phyloP scores from a whole-genome alignment of 2,113 vertebrate genomes.

The Corythornis cristatus region DNA sequence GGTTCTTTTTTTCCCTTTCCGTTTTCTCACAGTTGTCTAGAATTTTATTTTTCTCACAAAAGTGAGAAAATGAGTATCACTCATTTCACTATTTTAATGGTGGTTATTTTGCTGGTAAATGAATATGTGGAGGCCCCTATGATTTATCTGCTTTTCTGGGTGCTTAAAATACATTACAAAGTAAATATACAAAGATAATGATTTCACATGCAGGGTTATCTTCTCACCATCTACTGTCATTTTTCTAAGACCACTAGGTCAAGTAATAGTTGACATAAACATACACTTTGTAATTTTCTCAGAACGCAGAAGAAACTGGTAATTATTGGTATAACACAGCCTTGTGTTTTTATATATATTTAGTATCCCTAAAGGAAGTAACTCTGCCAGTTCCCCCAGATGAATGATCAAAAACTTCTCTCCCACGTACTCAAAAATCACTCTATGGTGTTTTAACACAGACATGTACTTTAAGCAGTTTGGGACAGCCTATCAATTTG shows the following conservation, averaged over 20 bases:
- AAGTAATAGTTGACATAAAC: not conserved
- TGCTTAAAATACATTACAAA: not conserved
- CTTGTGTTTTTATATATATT: not conserved
- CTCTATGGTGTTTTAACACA: fast-evolving
- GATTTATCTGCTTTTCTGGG: not conserved
- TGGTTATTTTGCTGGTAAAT: not conserved
- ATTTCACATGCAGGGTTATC: not conserved
- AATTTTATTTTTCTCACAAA: not conserved
- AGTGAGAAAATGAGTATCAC: not conserved
- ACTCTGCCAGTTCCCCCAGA: not conserved
- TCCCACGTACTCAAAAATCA: not conserved
- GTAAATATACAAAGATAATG: not conserved
- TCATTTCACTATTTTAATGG: not conserved
- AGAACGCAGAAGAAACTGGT: not conserved
- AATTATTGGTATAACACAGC: not conserved
- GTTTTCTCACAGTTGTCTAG: not conserved
- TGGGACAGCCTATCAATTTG: not conserved
- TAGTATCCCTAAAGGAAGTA: not conserved
- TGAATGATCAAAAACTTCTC: not conserved
- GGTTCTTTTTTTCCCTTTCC: not conserved
- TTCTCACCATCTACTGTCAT: not conserved
- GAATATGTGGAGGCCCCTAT: not conserved
- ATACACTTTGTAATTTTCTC: not conserved
- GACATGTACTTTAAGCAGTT: not conserved
- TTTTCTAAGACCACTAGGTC: not conserved